Percentiles rank a stretch among this genome's conserved stretches.
These are phyloP conservation scores for Pteromalus puparum DNA, from an alignment of 1,140 invertebrate genomes.

Conservation along the genomic window DNA sequence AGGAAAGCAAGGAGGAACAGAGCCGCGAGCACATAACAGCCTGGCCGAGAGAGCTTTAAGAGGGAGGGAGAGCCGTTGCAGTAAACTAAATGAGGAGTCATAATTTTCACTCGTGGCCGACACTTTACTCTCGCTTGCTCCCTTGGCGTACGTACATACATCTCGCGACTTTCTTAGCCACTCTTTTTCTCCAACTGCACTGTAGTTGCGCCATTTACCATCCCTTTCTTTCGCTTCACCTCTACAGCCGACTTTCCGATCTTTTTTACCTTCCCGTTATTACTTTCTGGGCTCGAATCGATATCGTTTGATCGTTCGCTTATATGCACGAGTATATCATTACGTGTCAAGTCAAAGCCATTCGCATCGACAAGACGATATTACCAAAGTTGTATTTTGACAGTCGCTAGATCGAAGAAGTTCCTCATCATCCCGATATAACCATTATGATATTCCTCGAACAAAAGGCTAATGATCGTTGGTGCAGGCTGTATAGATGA, in stretches of 20 bases:
- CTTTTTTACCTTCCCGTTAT: not conserved
- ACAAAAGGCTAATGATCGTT: no score
- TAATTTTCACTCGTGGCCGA: slow-evolving; percentile 67
- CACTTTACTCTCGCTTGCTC: slow-evolving; percentile 60
- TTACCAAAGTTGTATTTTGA: no score
- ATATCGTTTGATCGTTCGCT: not conserved
- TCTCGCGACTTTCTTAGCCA: slow-evolving; percentile 10
- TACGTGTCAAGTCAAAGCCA: no score
- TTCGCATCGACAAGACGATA: no score
- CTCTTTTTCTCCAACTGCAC: not conserved
- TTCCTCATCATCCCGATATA: no score
- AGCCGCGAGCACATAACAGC: slow-evolving; percentile 9
- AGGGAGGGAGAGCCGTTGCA: slow-evolving; percentile 52
- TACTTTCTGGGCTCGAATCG: not conserved
- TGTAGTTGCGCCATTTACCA: not conserved
- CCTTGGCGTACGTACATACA: slow-evolving; percentile 55
- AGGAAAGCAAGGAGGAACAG: slow-evolving; percentile 27
- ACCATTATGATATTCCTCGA: no score
- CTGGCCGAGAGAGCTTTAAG: slow-evolving; percentile 24
- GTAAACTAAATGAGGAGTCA: slow-evolving; percentile 68
- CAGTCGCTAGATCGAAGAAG: no score
- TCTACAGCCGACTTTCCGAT: not conserved
- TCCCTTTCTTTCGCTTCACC: not conserved
- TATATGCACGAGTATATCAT: no score
- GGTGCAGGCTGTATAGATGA: no score